Evolutionary conservation across 2,888 invertebrate genomes (phyloP), one percentile per base, ranked within the genome.

Genomic region (Oxytorus armatus): DNA sequence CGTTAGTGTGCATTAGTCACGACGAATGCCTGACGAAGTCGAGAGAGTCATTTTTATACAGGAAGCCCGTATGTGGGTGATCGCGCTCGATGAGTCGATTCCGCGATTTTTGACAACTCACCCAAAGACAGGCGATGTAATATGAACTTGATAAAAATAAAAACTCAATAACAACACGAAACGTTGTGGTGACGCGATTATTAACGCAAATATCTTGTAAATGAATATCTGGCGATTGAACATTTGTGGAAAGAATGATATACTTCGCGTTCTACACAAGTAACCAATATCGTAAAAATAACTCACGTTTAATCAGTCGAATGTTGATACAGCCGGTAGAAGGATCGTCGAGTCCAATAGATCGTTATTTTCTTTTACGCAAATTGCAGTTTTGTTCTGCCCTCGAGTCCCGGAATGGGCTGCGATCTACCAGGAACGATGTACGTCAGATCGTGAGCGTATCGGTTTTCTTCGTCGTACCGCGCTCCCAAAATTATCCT

Each of bases 281-380:
- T 8, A 8, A 1, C 36, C 1, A 36, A 39, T 16, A 39, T 86
- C 4, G 36, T 36, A 36, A 1, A 10, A 68, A 23, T n/a, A 39
- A 89, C 90, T 87, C 81, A 90, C 90, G 82, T 85, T 85, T 83
- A 83, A 88, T 89, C 83, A 87, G 68, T 85, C 84, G 70, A 29
- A 57, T 80, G 59, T 80, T 69, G 85, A 83, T 87, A 55, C 23
- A n/a, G 42, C n/a, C 29, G 16, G 23, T 18, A 16, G 33, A 59
- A 57, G 75, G 39, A 39, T 61, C 21, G 36, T 57, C 11, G 18
- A 14, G 33, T 33, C 49, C 63, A 33, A 57, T 42, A 39, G 44
- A 51, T 2, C 51, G 33, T 39, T 14, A 51, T 14, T 61, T 39
- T 42, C 3, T 11, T 25, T 23, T 65, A 21, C 25, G 14, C 33